These are phyloP conservation scores for Incurvaria masculella DNA, from an alignment of 2,888 invertebrate genomes.

Conservation along the genomic window DNA sequence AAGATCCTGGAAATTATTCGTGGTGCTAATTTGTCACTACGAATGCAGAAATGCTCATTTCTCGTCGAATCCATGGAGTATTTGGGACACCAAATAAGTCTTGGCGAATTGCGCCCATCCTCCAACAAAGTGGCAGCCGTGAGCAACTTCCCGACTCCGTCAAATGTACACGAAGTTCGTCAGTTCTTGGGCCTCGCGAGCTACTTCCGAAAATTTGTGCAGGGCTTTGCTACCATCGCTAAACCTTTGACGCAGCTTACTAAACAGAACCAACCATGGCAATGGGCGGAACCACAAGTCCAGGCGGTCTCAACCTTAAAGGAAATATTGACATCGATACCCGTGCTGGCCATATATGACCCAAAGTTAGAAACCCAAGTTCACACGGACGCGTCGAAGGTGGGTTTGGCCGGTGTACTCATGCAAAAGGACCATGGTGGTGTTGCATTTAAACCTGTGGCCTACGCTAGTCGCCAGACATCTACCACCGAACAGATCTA, in stretches of 20 bases:
- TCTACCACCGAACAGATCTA: constrained; percentile 22
- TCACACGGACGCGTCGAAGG: constrained; percentile 15
- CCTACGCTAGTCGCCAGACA: constrained; percentile 20
- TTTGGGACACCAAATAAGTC: too few species aligned
- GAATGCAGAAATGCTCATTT: background rate
- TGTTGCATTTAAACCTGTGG: constrained; percentile 15
- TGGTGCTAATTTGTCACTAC: constrained; percentile 2
- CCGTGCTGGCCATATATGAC: constrained; percentile 21
- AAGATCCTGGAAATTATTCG: constrained; percentile 5
- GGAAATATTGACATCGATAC: constrained; percentile 6
- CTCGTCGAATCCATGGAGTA: too few species aligned
- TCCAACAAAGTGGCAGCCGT: constrained; percentile 8
- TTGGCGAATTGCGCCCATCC: too few species aligned
- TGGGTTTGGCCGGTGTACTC: constrained; percentile 12
- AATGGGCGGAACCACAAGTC: background rate
- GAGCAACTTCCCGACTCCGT: constrained; percentile 2
- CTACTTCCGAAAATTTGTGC: constrained; percentile 8
- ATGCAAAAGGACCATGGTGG: constrained; percentile 17
- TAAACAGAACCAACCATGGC: constrained; percentile 5
- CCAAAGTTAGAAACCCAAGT: constrained; percentile 16
- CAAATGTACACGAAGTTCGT: constrained; percentile 8
- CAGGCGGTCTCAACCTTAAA: background rate
- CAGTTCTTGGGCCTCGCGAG: constrained; percentile 19
- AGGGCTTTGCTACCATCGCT: constrained; percentile 2
- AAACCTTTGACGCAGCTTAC: constrained; percentile 5